Conservation (phyloP, 2,797 vertebrate genomes). For the Huso huso region DNA sequence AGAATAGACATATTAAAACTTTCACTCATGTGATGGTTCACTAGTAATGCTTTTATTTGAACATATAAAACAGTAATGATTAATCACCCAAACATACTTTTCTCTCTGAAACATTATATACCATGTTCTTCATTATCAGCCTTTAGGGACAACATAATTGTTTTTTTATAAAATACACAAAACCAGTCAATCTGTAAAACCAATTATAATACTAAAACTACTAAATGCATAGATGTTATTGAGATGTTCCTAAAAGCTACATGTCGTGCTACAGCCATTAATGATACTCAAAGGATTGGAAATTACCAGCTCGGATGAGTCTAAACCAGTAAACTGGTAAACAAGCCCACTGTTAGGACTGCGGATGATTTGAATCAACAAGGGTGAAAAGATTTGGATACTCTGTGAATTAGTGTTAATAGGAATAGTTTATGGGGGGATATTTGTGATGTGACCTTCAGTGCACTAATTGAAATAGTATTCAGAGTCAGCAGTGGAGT, state of each 20-base stretch:
- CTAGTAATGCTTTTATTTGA: no score
- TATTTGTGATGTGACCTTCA: constrained; percentile 99
- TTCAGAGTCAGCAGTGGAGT: constrained; percentile 99
- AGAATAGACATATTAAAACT: no score
- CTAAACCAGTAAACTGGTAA: constrained; percentile 94
- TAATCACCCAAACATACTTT: no score
- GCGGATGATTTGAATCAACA: constrained; percentile 99
- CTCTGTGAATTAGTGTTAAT: constrained; percentile 99
- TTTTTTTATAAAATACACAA: constrained; percentile 55
- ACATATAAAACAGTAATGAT: no score
- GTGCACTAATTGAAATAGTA: constrained; percentile 99
- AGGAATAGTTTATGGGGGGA: constrained; percentile 99
- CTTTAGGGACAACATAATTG: constrained; percentile 53
- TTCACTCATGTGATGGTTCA: no score
- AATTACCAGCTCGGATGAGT: constrained; percentile 91
- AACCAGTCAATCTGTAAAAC: constrained; percentile 61
- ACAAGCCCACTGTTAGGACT: constrained; percentile 93
- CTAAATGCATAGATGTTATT: constrained; percentile 46
- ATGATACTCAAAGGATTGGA: constrained; percentile 82
- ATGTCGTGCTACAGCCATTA: constrained; percentile 78
- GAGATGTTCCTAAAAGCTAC: constrained; percentile 71
- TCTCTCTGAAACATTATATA: no score
- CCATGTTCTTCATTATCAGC: constrained; percentile 26
- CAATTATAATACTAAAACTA: constrained; percentile 58
- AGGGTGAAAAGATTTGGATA: constrained; percentile 99